Percentiles rank a stretch among this genome's conserved stretches.
These are phyloP conservation scores for Eupithecia subfuscata DNA, from an alignment of 2,888 invertebrate genomes.

Conservation along the genomic window DNA sequence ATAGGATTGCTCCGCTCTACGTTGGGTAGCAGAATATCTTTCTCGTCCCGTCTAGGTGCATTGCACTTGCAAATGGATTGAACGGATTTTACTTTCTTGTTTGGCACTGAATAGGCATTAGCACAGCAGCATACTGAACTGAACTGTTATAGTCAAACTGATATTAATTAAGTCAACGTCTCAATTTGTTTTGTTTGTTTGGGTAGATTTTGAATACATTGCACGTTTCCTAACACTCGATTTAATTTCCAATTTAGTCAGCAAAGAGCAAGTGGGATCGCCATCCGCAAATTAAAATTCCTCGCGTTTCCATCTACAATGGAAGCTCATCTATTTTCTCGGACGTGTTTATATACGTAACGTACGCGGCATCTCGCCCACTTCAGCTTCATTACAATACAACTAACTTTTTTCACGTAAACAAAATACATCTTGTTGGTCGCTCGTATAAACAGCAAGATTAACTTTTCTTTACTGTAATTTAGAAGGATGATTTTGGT, in stretches of 20 bases:
- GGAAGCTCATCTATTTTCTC: slow-evolving; percentile 48
- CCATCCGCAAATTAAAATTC: slow-evolving; percentile 55
- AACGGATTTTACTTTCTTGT: neutral
- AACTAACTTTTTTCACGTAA: neutral
- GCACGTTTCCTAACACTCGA: slow-evolving; percentile 15
- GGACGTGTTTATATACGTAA: slow-evolving; percentile 40
- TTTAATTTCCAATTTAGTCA: slow-evolving; percentile 41
- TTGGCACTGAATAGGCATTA: neutral
- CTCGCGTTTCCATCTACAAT: slow-evolving; percentile 40
- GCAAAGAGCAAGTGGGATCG: slow-evolving; percentile 34
- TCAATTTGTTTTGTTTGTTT: neutral
- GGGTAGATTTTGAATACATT: neutral
- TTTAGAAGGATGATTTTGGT: neutral
- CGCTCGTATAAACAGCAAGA: neutral
- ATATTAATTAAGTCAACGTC: neutral
- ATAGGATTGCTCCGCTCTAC: neutral
- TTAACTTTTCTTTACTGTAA: neutral
- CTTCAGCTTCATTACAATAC: slow-evolving; percentile 24
- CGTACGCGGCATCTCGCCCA: slow-evolving; percentile 38
- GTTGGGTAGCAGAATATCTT: slow-evolving; percentile 8
- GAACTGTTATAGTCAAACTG: neutral
- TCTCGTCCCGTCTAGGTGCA: neutral
- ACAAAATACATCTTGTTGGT: neutral
- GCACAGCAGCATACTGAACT: neutral
- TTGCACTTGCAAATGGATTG: neutral